Evolutionary conservation across 2,113 vertebrate species (phyloP).

Genomic region (Chloroceryle aenea): DNA sequence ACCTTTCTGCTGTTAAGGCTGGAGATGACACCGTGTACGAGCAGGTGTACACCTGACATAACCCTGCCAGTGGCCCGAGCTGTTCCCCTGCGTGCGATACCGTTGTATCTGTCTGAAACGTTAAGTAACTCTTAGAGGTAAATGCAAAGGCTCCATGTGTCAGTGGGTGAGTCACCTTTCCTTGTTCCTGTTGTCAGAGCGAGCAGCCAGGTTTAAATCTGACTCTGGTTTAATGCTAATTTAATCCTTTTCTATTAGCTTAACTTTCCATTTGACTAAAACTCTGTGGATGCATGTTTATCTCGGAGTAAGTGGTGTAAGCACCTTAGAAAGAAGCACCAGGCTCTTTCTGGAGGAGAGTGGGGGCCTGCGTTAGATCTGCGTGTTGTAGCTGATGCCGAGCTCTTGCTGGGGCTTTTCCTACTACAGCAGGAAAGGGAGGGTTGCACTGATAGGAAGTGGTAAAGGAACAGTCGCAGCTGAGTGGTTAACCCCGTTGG

Average conservation of each 20-base stretch:
- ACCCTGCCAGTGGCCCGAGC: background rate
- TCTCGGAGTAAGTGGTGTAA: background rate
- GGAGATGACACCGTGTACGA: background rate
- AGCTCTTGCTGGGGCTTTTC: background rate
- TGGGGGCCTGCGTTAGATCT: background rate
- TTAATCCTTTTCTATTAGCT: background rate
- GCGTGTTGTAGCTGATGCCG: background rate
- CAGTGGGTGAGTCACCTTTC: slow-evolving; percentile 43
- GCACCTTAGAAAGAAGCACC: background rate
- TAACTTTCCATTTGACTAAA: background rate
- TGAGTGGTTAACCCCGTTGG: background rate
- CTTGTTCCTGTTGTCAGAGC: background rate
- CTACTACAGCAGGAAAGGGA: background rate
- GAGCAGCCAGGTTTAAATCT: background rate
- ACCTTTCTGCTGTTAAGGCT: background rate
- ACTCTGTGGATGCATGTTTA: background rate
- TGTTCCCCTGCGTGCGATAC: background rate
- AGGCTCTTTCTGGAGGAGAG: background rate
- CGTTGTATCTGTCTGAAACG: background rate
- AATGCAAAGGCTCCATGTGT: slow-evolving; percentile 23
- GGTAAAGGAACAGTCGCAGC: background rate
- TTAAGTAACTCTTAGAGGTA: slow-evolving; percentile 26
- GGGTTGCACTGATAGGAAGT: background rate
- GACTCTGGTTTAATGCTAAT: background rate
- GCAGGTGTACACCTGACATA: background rate